Percentiles rank a stretch among this genome's conserved stretches.
Conservation (phyloP, 2,113 vertebrate species). For the Aphyosemion australe region DNA sequence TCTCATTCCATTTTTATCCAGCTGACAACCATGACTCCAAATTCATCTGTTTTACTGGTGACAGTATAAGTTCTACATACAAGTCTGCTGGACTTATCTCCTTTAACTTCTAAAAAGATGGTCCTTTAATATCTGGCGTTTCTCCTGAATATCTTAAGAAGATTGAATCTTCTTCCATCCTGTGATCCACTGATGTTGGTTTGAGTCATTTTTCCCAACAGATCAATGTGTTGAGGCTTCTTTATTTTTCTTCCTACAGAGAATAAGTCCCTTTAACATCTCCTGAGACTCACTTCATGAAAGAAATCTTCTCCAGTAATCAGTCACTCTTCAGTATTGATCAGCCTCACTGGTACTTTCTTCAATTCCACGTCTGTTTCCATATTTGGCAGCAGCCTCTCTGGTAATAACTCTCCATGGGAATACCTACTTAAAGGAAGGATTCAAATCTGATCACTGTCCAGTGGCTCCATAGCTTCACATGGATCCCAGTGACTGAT, state of each 20-base stretch:
- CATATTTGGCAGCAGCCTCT: conserved; percentile 2
- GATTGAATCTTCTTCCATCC: no score
- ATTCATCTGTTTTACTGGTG: no score
- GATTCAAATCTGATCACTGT: conserved; percentile 5
- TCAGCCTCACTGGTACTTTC: not conserved
- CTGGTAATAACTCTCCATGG: conserved; percentile 7
- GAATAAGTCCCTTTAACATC: not conserved
- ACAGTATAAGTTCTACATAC: no score
- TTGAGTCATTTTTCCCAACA: no score
- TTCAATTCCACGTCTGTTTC: conserved; percentile 14
- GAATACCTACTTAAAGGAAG: conserved; percentile 15
- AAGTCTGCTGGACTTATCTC: no score
- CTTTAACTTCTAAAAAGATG: no score
- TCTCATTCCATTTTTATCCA: no score
- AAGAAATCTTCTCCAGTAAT: not conserved
- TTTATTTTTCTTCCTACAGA: not conserved
- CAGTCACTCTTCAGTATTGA: conserved; percentile 15
- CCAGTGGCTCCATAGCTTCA: conserved; percentile 22
- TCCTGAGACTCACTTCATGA: not conserved
- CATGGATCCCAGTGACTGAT: conserved; percentile 34
- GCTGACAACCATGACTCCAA: no score
- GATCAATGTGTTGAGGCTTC: not conserved
- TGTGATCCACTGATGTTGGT: no score
- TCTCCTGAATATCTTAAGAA: no score
- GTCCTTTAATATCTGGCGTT: no score